phyloP scores from a whole-genome alignment of 2,797 vertebrate genomes.

The Morelia viridis region DNA sequence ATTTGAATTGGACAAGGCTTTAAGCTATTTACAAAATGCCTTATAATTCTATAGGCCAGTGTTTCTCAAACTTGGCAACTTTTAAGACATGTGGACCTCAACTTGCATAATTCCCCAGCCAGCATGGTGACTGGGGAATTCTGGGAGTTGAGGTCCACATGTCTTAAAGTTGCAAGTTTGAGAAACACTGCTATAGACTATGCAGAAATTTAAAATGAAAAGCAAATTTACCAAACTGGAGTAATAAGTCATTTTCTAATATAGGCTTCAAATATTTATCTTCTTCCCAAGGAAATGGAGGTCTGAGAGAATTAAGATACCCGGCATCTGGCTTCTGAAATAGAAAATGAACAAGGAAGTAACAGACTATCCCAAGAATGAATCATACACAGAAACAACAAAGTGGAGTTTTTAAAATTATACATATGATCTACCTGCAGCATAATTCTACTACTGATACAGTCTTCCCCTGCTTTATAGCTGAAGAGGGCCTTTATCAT shows the following conservation, averaged over 20 bases:
- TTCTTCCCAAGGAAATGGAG: constrained; percentile 84
- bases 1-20: not conserved
- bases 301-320: constrained; percentile 71
- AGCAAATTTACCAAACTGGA: constrained; percentile 84
- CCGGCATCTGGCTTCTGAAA: constrained; percentile 83
- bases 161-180: too few relatives aligned
- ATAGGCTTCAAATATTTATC: constrained; percentile 88
- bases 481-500: not conserved
- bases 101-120: too few relatives aligned
- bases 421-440: not conserved
- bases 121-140: too few relatives aligned
- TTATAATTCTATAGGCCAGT: not conserved
- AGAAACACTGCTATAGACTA: not conserved
- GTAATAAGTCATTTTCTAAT: constrained; percentile 86
- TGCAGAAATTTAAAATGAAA: not conserved
- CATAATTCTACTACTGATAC: not conserved
- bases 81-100: too few relatives aligned
- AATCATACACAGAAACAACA: not conserved
- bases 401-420: not conserved
- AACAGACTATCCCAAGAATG: not conserved
- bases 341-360: not conserved
- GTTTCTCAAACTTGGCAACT: too few relatives aligned
- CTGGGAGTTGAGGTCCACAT: too few relatives aligned
- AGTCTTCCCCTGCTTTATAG: not conserved
- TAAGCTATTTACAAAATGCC: not conserved